phyloP scores from a whole-genome alignment of 2,888 invertebrate genomes.

The Cephus spinipes region DNA sequence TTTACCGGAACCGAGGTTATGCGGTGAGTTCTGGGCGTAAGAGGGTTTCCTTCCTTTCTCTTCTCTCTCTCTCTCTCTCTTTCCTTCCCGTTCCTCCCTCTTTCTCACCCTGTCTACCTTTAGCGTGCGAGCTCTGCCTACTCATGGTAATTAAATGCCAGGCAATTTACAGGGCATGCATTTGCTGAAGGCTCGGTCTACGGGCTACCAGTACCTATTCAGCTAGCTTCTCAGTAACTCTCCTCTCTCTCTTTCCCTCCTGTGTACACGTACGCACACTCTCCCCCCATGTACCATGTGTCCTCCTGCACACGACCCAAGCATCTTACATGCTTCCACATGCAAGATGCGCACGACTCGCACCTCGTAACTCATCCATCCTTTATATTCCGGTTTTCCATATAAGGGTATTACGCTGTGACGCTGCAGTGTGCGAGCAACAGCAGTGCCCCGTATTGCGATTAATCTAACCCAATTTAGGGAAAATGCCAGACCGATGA shows the following conservation, averaged over 20 bases:
- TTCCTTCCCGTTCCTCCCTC: neutral
- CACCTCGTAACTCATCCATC: conserved; percentile 44
- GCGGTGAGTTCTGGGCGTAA: conserved; percentile 36
- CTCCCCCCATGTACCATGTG: neutral
- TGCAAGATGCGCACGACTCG: conserved; percentile 39
- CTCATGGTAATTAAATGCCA: conserved; percentile 65
- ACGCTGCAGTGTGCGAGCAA: neutral
- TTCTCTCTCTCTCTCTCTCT: neutral
- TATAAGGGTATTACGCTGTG: neutral
- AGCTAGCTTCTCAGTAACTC: neutral
- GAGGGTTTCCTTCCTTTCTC: neutral
- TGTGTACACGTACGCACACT: neutral
- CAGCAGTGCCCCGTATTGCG: conserved; percentile 24
- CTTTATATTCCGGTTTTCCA: neutral
- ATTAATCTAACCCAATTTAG: conserved; percentile 52
- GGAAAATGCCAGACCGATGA: conserved; percentile 34
- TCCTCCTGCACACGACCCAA: neutral
- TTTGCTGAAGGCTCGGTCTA: conserved; percentile 47
- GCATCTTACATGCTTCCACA: neutral
- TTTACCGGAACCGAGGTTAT: conserved; percentile 49
- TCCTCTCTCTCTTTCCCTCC: neutral
- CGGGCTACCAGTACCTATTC: conserved; percentile 16
- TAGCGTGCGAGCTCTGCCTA: conserved; percentile 56
- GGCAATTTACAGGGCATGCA: conserved; percentile 61
- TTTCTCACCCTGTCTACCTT: conserved; percentile 35